Percentiles rank a stretch among this genome's conserved stretches.
phyloP scores from a whole-genome alignment of 37 sponge, comb jelly and placozoan genomes.

The Aphrocallistes beatrix region DNA sequence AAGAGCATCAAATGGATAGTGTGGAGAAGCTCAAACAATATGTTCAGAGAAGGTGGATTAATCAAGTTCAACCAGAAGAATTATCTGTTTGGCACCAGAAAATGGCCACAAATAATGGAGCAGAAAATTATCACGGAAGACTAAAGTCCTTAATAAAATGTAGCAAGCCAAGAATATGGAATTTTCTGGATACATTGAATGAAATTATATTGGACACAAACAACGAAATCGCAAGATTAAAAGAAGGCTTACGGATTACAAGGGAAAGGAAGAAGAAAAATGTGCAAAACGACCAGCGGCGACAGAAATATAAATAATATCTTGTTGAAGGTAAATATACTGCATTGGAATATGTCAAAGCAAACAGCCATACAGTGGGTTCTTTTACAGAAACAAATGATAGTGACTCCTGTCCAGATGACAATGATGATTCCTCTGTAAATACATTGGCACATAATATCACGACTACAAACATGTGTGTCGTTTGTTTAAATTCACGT shows the following conservation, averaged over 20 bases:
- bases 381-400: neutral
- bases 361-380: neutral
- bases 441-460: neutral
- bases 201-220: neutral
- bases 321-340: neutral
- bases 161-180: conserved; percentile 3
- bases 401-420: neutral
- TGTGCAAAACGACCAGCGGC: conserved; percentile 15
- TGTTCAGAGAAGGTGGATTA: neutral
- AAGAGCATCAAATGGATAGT: conserved; percentile 4
- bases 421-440: neutral
- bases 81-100: conserved; percentile 10
- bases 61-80: conserved; percentile 14
- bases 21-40: conserved; percentile 17
- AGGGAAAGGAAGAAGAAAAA: conserved; percentile 15
- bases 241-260: neutral
- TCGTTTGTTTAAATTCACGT: neutral
- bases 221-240: neutral
- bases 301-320: neutral
- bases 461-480: neutral
- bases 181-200: neutral
- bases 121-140: conserved; percentile 12
- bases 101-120: neutral
- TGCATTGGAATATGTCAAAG: neutral
- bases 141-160: conserved; percentile 12